Base-by-base conservation (phyloP, 1,140 invertebrate species). In the Cotesia typhae region DNA sequence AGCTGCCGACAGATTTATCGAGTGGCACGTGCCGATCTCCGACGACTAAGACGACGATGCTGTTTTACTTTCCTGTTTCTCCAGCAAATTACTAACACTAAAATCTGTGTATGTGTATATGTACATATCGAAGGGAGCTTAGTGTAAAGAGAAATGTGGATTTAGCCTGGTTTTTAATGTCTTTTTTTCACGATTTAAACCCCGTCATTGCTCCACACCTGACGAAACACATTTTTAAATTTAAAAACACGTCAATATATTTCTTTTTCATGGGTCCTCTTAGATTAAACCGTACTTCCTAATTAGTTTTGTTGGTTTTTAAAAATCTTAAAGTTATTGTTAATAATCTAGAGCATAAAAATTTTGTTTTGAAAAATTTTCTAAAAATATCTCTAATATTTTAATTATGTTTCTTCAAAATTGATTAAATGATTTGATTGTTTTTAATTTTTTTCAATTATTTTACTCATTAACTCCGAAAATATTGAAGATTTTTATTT, bases 1-100 rank as follows among this genome's bases (percentile, higher is more conserved):
- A 85, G 85, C 86, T 87, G 86, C 83, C 82, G 85, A 86, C 85
- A 86, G 85, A 87, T 87, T 87, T 87, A 87, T 87, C 84, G 85
- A 83, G 80, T 82, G 85, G 85, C 85, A 85, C 85, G 85, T 86
- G 85, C 85, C 85, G 83, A 87, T 86, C 80, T 78, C 76, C 74
- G 77, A 80, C 60, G 53, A 47, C 41, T 47, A 10, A 6, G 41
- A 47, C 69, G 41, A 79, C 79, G 76, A 82, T 80, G 80, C 81
- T 80, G 78, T 82, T 83, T 80, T 78, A 67, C 75, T 78, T 80
- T 76, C 75, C 57, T 73, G 75, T 67, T 75, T 64, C 17, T 55
- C 17, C 53, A n/a, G 17, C 17, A 5, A 59, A 28, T 9, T 4
- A 17, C 20, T 28, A 28, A 59, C 14, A 59, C 53, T 6, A 3